Evolutionary conservation across 2,113 vertebrate genomes (phyloP).

Genomic region (Cyprinodon tularosa): DNA sequence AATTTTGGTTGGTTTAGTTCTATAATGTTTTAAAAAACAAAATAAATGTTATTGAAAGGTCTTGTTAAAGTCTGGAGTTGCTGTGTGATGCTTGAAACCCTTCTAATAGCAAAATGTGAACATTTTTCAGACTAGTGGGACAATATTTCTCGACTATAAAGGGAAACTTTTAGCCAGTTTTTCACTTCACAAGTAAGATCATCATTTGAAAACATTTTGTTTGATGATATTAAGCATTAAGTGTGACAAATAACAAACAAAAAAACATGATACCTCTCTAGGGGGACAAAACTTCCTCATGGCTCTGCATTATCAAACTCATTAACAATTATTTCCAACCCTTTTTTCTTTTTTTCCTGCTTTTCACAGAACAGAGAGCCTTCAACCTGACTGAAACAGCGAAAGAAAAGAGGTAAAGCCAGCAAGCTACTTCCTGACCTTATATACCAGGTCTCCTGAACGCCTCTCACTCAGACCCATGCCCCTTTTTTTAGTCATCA

Average conservation of each 20-base stretch:
- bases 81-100: too few species aligned
- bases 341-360: slow-evolving; percentile 20
- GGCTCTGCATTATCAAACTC: background rate
- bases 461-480: slow-evolving; percentile 25
- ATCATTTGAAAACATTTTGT: too few species aligned
- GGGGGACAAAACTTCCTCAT: background rate
- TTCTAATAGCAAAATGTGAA: too few species aligned
- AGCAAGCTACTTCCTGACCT: slow-evolving; percentile 27
- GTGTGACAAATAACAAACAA: background rate
- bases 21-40: too few species aligned
- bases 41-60: too few species aligned
- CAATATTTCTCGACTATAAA: too few species aligned
- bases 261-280: background rate
- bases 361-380: slow-evolving; percentile 80
- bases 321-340: slow-evolving; percentile 1
- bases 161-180: too few species aligned
- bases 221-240: background rate
- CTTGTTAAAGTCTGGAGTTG: too few species aligned
- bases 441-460: slow-evolving; percentile 14
- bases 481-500: slow-evolving; percentile 37
- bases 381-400: slow-evolving; percentile 81
- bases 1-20: too few species aligned
- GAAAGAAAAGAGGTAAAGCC: slow-evolving; percentile 86
- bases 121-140: too few species aligned
- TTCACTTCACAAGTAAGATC: too few species aligned